Base-by-base conservation (phyloP, 2,113 vertebrate genomes). In the Prunella fulvescens region DNA sequence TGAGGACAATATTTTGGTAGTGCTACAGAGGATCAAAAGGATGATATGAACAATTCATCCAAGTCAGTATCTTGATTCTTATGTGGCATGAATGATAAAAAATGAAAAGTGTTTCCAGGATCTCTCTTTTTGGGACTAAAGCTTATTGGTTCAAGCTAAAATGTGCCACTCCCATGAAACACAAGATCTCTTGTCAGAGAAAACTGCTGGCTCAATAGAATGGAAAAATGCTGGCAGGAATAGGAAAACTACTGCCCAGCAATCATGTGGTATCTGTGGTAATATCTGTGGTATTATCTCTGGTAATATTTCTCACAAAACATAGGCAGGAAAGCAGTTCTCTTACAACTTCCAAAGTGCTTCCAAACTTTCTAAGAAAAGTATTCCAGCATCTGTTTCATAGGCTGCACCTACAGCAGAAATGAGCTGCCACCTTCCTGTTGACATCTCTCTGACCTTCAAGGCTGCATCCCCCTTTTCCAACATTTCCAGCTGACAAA, bases 141-240 rank as follows among this genome's bases (percentile, higher is more conserved):
- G 28, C 44, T 85, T 96, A 90, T 73, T 77, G 25, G 7, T 80
- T 80, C 15, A 93, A 82, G 33, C 39, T 82, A 88, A 79, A 93
- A 95, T 16, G 23, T 84, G 44, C 94, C 84, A 72, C 92, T 95
- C 66, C 93, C 67, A 51, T 61, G 66, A 95, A 96, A 85, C 26
- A 45, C 64, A 93, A 74, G 69, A 78, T 69, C 60, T 96, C 60
- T 88, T 95, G 73, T 83, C 80, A 74, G 60, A 62, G 40, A 82
- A 76, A 57, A 80, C 15, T 86, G 44, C 28, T 90, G 48, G 83
- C 57, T 56, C 42, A 79, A 70, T 42, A 61, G n/a, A 62, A 72
- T 26, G 11, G 40, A 51, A 82, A 85, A 71, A 37, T 73, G 31
- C 17, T 51, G 20, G 51, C 47, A 69, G n/a, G 24, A 87, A 61